Conservation (phyloP, 2,797 vertebrate genomes). For the Melopsittacus undulatus region DNA sequence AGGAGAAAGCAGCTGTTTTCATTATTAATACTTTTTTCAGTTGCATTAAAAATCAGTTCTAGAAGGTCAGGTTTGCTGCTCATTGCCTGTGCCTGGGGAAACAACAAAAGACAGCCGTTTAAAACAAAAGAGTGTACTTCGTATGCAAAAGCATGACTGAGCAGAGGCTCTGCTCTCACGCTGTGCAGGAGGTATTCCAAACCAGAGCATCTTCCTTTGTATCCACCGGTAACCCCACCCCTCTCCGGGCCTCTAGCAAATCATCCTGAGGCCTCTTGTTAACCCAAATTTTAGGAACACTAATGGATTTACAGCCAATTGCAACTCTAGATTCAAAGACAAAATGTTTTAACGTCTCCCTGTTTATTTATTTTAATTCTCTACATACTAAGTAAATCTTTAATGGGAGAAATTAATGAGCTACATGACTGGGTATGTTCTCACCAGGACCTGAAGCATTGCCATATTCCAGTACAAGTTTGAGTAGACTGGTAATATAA, state of each 20-base stretch:
- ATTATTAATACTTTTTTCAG: conserved; percentile 85
- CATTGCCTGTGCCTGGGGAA: conserved; percentile 80
- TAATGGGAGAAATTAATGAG: neutral
- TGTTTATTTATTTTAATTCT: neutral
- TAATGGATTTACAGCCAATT: neutral
- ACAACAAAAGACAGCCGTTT: conserved; percentile 49
- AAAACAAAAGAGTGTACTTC: conserved; percentile 22
- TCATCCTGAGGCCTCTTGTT: neutral
- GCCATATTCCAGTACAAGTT: neutral
- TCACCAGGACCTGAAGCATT: neutral
- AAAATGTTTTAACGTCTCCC: neutral
- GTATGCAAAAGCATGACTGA: conserved; percentile 1
- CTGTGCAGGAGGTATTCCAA: conserved; percentile 10
- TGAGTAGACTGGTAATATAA: neutral
- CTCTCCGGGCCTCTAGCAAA: neutral
- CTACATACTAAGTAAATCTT: neutral
- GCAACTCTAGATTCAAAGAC: neutral
- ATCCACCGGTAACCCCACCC: neutral
- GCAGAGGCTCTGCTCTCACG: neutral
- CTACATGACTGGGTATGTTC: neutral
- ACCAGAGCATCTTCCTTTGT: conserved; percentile 15
- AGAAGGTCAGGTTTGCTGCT: conserved; percentile 86
- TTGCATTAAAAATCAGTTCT: conserved; percentile 86
- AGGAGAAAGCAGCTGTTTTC: conserved; percentile 90
- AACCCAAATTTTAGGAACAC: neutral